Conservation (phyloP, 2,113 vertebrate genomes). For the Leucosticte australis region DNA sequence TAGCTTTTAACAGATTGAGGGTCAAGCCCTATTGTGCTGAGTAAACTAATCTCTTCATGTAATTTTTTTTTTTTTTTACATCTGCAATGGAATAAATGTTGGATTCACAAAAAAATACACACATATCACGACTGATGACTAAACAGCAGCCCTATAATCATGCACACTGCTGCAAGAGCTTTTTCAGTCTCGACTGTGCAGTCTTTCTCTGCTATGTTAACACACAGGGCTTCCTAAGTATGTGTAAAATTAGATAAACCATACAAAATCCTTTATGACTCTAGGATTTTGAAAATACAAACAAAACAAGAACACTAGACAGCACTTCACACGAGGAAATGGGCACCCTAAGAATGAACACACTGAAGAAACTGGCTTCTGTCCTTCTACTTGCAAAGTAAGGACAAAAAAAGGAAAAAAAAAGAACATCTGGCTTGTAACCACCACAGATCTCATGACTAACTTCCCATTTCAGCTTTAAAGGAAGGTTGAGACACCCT, state of each 20-base stretch:
- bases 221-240: not conserved
- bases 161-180: not conserved
- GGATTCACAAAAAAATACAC: not conserved
- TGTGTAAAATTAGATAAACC: not conserved
- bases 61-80: not conserved
- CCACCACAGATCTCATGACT: conserved; percentile 29
- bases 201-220: not conserved
- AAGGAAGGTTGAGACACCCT: not conserved
- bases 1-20: not conserved
- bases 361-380: not conserved
- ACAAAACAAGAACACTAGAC: not conserved
- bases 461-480: conserved; percentile 56
- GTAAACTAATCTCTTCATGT: not conserved
- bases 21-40: not conserved
- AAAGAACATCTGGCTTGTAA: conserved; percentile 24
- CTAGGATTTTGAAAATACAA: not conserved
- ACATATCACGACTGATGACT: not conserved
- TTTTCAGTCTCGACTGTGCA: not conserved
- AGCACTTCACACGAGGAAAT: not conserved
- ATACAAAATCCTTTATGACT: not conserved
- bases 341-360: not conserved
- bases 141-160: conserved; percentile 39
- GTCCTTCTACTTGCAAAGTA: not conserved
- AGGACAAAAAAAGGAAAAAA: not conserved
- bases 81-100: not conserved